Evolutionary conservation across 2,888 invertebrate species (phyloP), one percentile per base, ranked within the genome.

Genomic region (Acronicta leporina): DNA sequence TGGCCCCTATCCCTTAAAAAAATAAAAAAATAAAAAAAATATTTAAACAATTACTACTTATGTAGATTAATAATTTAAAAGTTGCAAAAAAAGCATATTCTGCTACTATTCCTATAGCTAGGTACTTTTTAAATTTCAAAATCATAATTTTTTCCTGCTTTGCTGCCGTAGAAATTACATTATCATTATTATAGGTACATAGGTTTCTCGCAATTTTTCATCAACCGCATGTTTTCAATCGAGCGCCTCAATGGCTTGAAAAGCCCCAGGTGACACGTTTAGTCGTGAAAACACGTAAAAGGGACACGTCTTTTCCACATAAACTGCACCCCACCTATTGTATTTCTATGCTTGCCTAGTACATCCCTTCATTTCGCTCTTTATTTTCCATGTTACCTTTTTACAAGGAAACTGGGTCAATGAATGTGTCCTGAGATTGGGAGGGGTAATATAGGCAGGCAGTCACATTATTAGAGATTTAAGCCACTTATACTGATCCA

Each of bases 361-460:
- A 82, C 82, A 75, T 78, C 77, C 84, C 81, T 84, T 85, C 87
- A 88, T 87, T 88, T 85, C 76, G 81, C 84, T 76, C 84, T 86
- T 87, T 85, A 83, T 83, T 83, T 82, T 81, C 66, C 83, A 73
- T 76, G 73, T 77, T 81, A 84, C 83, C 83, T 85, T 80, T 79
- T 80, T 79, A 71, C 70, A 74, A 63, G 58, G 75, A 83, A 90
- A 86, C 73, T 81, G 76, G 89, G 89, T 88, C 88, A 89, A 80
- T 82, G 82, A 33, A 33, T 33, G 33, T 81, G 86, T 79, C 82
- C 75, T 77, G 61, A 72, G 76, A 72, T 53, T 75, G 5, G 79
- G 82, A 85, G 71, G 66, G 66, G 20, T 69, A 73, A 46, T 56
- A 65, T 10, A 33, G 30, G 33, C 11, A 33, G 33, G 1, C 10